phyloP scores from a whole-genome alignment of 2,888 invertebrate species.

The Arenicola marina region DNA sequence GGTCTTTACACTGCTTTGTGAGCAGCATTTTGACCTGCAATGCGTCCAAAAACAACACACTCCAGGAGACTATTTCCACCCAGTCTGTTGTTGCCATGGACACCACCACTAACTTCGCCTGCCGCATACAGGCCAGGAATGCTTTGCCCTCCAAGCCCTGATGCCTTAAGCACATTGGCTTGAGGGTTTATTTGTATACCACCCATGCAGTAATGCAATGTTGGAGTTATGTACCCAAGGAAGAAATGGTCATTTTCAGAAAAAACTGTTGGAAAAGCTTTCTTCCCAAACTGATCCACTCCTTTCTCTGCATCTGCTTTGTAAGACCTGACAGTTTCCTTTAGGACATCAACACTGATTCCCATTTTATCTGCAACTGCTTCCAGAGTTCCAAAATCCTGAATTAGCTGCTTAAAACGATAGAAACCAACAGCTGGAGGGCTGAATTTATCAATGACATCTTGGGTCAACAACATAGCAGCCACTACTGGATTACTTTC shows the following conservation, averaged over 20 bases:
- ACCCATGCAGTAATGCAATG: slow-evolving; percentile 36
- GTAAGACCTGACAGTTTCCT: slow-evolving; percentile 17
- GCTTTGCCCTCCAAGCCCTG: neutral
- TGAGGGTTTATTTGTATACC: slow-evolving; percentile 26
- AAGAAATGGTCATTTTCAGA: slow-evolving; percentile 24
- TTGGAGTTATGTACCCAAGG: slow-evolving; percentile 29
- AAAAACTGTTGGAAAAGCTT: slow-evolving; percentile 22
- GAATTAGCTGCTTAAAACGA: slow-evolving; percentile 27
- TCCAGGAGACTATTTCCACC: slow-evolving; percentile 33
- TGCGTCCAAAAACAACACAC: slow-evolving; percentile 35
- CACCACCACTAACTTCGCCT: slow-evolving; percentile 36
- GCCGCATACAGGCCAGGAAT: slow-evolving; percentile 30
- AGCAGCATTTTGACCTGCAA: slow-evolving; percentile 28
- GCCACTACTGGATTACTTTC: slow-evolving; percentile 19
- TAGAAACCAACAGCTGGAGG: slow-evolving; percentile 28
- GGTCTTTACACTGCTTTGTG: no score
- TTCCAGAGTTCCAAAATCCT: slow-evolving; percentile 19
- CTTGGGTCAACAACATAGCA: slow-evolving; percentile 27
- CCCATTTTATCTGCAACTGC: slow-evolving; percentile 11
- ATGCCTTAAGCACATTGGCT: slow-evolving; percentile 9
- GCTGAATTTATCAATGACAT: slow-evolving; percentile 25
- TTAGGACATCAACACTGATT: slow-evolving; percentile 6
- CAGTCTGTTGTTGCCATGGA: slow-evolving; percentile 31
- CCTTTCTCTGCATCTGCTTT: slow-evolving; percentile 12
- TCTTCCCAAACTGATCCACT: slow-evolving; percentile 28